A percentile compares a stretch with the other conserved stretches of the same genome.
Evolutionary conservation across 1,140 invertebrate species (phyloP).

Genomic region (Onthophagus taurus): DNA sequence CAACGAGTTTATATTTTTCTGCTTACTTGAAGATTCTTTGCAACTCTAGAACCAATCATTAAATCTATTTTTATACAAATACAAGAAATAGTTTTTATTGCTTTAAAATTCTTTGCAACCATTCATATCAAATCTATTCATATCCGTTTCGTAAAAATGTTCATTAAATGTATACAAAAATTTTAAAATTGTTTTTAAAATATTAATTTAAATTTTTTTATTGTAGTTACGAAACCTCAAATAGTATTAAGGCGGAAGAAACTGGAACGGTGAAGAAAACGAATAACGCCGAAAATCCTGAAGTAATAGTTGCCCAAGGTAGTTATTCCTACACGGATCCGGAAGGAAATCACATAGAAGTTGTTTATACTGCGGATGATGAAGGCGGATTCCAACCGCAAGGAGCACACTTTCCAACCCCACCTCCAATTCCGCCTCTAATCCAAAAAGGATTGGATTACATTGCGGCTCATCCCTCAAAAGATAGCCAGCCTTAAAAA

Average conservation of each 20-base stretch:
- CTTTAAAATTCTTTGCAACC: no score
- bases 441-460: slow-evolving; percentile 66
- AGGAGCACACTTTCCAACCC: slow-evolving; percentile 62
- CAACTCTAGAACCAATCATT: no score
- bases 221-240: slow-evolving; percentile 63
- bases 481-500: slow-evolving; percentile 3
- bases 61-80: no score
- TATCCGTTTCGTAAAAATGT: no score
- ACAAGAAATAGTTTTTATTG: no score
- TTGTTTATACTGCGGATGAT: slow-evolving; percentile 71
- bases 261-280: slow-evolving; percentile 54
- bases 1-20: no score
- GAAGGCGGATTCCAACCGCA: slow-evolving; percentile 64
- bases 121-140: no score
- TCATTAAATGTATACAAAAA: no score
- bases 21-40: no score
- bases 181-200: no score
- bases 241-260: slow-evolving; percentile 62
- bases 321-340: slow-evolving; percentile 73
- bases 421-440: slow-evolving; percentile 65
- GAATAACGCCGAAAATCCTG: slow-evolving; percentile 45
- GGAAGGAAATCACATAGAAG: slow-evolving; percentile 63
- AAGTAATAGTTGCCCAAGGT: slow-evolving; percentile 57
- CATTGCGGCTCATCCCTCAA: slow-evolving; percentile 40
- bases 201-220: not conserved